Percentiles rank a stretch among this genome's conserved stretches.
Conservation (phyloP, 2,797 vertebrate genomes). For the Diglossa cyanea region DNA sequence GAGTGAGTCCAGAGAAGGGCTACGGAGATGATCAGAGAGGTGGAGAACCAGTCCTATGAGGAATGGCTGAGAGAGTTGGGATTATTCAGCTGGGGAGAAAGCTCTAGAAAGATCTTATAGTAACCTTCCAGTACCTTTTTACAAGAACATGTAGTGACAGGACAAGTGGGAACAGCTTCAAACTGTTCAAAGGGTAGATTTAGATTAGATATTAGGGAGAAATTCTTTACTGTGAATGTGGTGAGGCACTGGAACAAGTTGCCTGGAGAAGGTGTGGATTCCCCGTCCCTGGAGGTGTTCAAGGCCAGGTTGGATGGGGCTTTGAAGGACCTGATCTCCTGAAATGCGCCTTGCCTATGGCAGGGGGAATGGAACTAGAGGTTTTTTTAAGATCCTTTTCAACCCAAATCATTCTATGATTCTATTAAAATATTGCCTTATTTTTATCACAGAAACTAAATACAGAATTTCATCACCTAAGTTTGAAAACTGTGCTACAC, state of each 20-base stretch:
- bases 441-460: neutral
- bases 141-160: neutral
- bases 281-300: neutral
- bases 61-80: neutral
- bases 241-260: neutral
- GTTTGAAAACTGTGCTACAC: neutral
- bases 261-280: neutral
- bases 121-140: neutral
- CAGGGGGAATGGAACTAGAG: neutral
- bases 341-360: neutral
- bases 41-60: neutral
- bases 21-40: accelerated
- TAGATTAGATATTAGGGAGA: neutral
- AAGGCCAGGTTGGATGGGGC: neutral
- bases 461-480: neutral
- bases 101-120: neutral
- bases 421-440: neutral
- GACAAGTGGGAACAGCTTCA: neutral
- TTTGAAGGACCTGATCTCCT: neutral
- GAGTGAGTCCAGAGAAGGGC: neutral
- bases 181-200: neutral
- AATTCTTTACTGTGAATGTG: neutral
- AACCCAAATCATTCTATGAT: neutral
- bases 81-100: neutral
- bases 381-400: neutral